A percentile compares a stretch with the other conserved stretches of the same genome.
These are phyloP conservation scores for Burhinus oedicnemus DNA, from an alignment of 2,113 vertebrate species.

Conservation along the genomic window DNA sequence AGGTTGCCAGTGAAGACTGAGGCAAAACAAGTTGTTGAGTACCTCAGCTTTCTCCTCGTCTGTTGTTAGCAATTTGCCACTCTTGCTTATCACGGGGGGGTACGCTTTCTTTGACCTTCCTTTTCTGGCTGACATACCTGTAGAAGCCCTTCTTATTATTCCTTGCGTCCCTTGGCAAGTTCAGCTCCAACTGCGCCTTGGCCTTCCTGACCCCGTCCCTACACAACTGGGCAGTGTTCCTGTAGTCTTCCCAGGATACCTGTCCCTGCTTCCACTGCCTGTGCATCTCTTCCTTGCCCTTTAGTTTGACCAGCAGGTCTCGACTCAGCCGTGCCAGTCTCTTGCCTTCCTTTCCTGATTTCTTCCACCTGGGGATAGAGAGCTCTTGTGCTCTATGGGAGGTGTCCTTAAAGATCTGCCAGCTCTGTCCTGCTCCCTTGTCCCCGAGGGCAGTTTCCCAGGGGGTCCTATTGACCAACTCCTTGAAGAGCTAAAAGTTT, in stretches of 20 bases:
- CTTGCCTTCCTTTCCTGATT: not conserved
- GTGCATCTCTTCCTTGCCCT: not conserved
- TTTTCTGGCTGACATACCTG: too few species aligned
- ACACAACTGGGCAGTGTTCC: not conserved
- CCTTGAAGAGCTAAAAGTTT: not conserved
- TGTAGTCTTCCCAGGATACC: not conserved
- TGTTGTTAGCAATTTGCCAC: too few species aligned
- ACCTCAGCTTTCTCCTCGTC: too few species aligned
- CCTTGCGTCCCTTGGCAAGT: too few species aligned
- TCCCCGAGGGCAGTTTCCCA: not conserved
- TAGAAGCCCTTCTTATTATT: too few species aligned
- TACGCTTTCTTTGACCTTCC: too few species aligned
- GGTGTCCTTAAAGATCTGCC: not conserved
- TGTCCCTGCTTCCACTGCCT: not conserved
- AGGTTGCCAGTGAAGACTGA: too few species aligned
- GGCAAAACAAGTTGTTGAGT: too few species aligned
- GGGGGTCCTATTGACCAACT: not conserved
- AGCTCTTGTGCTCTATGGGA: not conserved
- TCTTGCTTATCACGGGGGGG: too few species aligned
- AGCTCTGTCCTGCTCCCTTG: not conserved
- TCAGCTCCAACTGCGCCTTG: too few species aligned
- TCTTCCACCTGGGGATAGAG: not conserved
- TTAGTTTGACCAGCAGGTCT: not conserved
- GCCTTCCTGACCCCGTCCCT: too few species aligned
- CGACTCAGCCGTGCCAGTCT: not conserved